Evolutionary conservation across 1,140 invertebrate species (phyloP).

Genomic region (Drosophila quadrilineata): DNA sequence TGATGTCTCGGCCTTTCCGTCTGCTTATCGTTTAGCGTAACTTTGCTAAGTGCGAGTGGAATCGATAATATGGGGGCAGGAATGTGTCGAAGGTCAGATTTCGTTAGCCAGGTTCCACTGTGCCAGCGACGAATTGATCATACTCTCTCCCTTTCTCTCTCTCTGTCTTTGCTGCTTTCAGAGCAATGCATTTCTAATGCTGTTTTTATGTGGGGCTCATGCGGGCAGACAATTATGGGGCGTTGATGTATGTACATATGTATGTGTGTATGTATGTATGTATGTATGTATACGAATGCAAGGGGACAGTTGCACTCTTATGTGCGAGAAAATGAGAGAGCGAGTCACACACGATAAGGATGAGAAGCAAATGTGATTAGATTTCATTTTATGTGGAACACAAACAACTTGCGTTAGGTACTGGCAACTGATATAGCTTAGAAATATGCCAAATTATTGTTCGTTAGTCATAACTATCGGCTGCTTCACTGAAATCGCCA

Average conservation of each 20-base stretch:
- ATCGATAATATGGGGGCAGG: slow-evolving; percentile 30
- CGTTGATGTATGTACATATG: slow-evolving; percentile 19
- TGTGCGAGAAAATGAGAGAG: too few species aligned
- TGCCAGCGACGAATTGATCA: slow-evolving; percentile 41
- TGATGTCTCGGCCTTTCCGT: neutral
- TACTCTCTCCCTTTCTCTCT: neutral
- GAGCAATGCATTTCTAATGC: slow-evolving; percentile 13
- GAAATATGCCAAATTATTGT: slow-evolving; percentile 22
- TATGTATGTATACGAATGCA: slow-evolving; percentile 8
- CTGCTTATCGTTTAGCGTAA: slow-evolving; percentile 33
- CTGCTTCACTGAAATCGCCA: slow-evolving; percentile 28
- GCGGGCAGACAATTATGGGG: slow-evolving; percentile 56
- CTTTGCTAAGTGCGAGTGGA: slow-evolving; percentile 32
- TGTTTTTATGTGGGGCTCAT: slow-evolving; percentile 49
- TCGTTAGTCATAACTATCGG: slow-evolving; percentile 32
- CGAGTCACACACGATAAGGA: slow-evolving; percentile 20
- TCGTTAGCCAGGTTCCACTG: slow-evolving; percentile 42
- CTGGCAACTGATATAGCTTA: slow-evolving; percentile 17
- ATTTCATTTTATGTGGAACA: slow-evolving; percentile 64
- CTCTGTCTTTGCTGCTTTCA: neutral
- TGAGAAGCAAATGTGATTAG: slow-evolving; percentile 53
- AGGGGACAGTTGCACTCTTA: neutral
- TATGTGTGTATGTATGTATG: slow-evolving; percentile 1
- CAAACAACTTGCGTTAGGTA: slow-evolving; percentile 9
- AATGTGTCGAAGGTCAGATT: slow-evolving; percentile 25